Base-by-base conservation (phyloP, 1,140 invertebrate species). In the Magallana ariakensis region DNA sequence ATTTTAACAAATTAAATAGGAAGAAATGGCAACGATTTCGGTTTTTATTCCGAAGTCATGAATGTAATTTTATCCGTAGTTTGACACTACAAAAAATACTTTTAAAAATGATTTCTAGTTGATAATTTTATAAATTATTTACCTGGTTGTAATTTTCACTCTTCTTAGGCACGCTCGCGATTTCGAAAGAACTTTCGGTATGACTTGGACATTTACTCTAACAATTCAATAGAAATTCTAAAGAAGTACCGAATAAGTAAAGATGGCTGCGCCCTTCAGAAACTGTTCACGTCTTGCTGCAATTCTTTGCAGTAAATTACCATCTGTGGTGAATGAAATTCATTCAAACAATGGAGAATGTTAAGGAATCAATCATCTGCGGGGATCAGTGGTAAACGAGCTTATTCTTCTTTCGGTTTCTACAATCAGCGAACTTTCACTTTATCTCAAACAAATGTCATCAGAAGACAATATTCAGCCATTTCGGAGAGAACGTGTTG, bases 401-500 rank as follows among this genome's bases (percentile, higher is more conserved):
- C 54, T 8, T n/a, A 53, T 4, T 81, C 46, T 81, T 54, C 33
- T 53, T 81, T 53, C 33, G 13, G 13, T 53, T 54, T 81, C 3
- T 2, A 4, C 46, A 15, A 10, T 19, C 33, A 19, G 5, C 33
- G 8, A n/a, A 54, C 46, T 81, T 81, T 56, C 46, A 81, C 46
- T 54, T 53, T 56, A 16, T 19, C 46, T 54, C 16, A 15, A 16
- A 81, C 19, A 53, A 53, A 22, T 81, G 11, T 26, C 66, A 19
- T 10, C 5, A 70, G 10, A 7, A 70, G n/a, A 1, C 13, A 70
- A 11, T 70, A 26, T 70, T 70, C 66, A 26, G 8, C 80, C 13
- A 60, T 13, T 19, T 16, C 55, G 10, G 85, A 85, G 0, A 92
- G 91, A 89, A 87, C 91, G 46, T 94, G 94, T 85, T 94, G 94